Evolutionary conservation across 1,140 invertebrate genomes (phyloP).

Genomic region (Semibalanus balanoides): DNA sequence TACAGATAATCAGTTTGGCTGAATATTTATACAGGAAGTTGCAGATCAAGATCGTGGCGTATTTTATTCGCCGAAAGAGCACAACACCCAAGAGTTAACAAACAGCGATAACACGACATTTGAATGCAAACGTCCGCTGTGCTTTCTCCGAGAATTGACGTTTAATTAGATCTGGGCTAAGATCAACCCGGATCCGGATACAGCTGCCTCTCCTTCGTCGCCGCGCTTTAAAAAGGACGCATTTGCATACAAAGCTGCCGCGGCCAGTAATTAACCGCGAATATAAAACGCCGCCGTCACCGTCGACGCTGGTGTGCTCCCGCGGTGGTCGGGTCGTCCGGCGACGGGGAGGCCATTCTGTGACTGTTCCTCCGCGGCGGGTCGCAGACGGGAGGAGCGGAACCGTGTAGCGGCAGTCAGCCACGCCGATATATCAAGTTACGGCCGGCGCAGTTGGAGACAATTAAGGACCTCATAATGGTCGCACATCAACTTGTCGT

Average conservation of each 20-base stretch:
- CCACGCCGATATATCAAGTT: not conserved
- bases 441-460: not conserved
- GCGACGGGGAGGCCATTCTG: not conserved
- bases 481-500: not conserved
- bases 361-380: not conserved
- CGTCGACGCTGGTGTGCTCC: not conserved
- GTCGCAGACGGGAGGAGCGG: too few relatives aligned
- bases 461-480: not conserved
- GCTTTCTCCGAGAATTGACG: too few relatives aligned
- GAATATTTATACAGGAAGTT: too few relatives aligned
- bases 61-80: too few relatives aligned
- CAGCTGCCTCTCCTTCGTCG: too few relatives aligned
- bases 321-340: not conserved
- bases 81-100: too few relatives aligned
- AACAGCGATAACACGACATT: too few relatives aligned
- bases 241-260: not conserved
- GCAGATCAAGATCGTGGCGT: too few relatives aligned
- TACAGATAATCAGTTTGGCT: too few relatives aligned
- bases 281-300: not conserved
- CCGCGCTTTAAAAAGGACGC: not conserved
- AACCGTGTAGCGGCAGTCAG: not conserved
- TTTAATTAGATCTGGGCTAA: too few relatives aligned
- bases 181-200: too few relatives aligned
- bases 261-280: not conserved
- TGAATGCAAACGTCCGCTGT: too few relatives aligned